A percentile compares a stretch with the other conserved stretches of the same genome.
Evolutionary conservation across 2,888 invertebrate species (phyloP).

Genomic region (Phytoseiulus persimilis): DNA sequence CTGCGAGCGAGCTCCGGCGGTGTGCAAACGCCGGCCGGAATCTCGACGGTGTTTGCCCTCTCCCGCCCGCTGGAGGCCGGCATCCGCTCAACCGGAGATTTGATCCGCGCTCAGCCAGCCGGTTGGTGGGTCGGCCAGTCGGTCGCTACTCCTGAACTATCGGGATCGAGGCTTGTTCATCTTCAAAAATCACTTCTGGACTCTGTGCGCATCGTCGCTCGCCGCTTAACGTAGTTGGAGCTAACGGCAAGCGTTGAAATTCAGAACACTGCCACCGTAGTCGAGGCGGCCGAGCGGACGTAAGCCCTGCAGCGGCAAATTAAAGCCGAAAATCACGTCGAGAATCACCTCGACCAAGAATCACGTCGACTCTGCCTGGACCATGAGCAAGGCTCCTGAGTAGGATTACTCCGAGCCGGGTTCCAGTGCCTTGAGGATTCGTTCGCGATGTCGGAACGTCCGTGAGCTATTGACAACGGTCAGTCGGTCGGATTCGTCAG

Average conservation of each 20-base stretch:
- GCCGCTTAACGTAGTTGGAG: neutral
- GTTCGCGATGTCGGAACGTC: neutral
- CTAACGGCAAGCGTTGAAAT: neutral
- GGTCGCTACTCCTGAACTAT: neutral
- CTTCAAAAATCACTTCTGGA: neutral
- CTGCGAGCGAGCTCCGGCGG: too few species aligned
- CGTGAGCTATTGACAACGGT: too few species aligned
- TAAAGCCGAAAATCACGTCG: neutral
- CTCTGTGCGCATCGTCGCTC: neutral
- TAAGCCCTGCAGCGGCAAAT: neutral
- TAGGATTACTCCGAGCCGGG: neutral
- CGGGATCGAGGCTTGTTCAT: neutral
- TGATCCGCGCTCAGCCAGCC: neutral
- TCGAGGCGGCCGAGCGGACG: neutral
- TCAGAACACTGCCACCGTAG: neutral
- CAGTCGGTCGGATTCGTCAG: neutral
- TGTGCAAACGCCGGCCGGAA: too few species aligned
- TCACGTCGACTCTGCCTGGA: neutral
- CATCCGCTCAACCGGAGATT: neutral
- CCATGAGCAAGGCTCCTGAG: neutral
- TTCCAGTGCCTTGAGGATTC: neutral
- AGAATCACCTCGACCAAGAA: neutral
- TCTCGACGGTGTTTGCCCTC: neutral
- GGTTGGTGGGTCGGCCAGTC: neutral
- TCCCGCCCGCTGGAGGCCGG: neutral